phyloP scores from a whole-genome alignment of 2,888 invertebrate species.

The Andrena praecox region DNA sequence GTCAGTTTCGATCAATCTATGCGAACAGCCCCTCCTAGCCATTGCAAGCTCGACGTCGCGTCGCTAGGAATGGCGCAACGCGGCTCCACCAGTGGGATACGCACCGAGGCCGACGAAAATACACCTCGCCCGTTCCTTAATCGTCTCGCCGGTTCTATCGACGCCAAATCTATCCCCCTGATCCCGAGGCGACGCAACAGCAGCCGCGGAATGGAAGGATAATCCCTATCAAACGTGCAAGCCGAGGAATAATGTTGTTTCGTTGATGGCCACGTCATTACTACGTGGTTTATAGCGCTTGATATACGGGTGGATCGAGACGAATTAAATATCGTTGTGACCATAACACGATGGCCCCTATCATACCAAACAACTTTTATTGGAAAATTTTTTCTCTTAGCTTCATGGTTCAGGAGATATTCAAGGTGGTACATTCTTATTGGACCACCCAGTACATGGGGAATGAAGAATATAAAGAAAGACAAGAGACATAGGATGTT shows the following conservation, averaged over 20 bases:
- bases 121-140: conserved; percentile 56
- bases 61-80: conserved; percentile 57
- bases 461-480: too few relatives aligned
- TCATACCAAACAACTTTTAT: too few relatives aligned
- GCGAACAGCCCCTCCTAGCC: conserved; percentile 1
- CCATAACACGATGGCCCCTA: too few relatives aligned
- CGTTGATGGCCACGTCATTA: background rate
- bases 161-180: conserved; percentile 43
- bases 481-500: too few relatives aligned
- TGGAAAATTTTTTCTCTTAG: too few relatives aligned
- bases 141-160: conserved; percentile 35
- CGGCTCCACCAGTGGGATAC: conserved; percentile 47
- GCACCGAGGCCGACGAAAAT: conserved; percentile 58
- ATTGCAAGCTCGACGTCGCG: conserved; percentile 15
- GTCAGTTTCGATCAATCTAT: background rate
- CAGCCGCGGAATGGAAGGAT: background rate
- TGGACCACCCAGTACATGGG: too few relatives aligned
- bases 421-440: too few relatives aligned
- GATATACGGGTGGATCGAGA: too few relatives aligned
- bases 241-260: background rate
- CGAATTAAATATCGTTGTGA: too few relatives aligned
- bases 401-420: too few relatives aligned
- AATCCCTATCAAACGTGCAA: background rate
- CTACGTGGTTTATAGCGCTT: too few relatives aligned
- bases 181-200: background rate